A percentile compares a stretch with the other conserved stretches of the same genome.
Conservation (phyloP, 2,113 vertebrate genomes). For the Telmatochromis sp. region DNA sequence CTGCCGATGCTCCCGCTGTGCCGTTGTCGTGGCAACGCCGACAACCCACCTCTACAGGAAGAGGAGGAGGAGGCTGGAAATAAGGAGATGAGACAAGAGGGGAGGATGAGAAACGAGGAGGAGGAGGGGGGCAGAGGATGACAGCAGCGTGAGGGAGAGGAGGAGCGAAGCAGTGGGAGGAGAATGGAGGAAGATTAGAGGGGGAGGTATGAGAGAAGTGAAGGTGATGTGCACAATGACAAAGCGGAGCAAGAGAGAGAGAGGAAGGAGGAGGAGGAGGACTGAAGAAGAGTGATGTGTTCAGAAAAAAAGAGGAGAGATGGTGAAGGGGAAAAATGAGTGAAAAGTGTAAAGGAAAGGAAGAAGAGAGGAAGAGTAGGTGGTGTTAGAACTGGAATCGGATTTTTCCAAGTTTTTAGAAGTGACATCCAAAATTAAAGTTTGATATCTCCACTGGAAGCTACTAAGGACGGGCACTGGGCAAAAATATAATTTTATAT, state of each 20-base stretch:
- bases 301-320: not conserved
- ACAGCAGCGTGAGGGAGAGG: not conserved
- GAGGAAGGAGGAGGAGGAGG: not conserved
- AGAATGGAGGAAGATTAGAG: not conserved
- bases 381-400: not conserved
- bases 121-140: not conserved
- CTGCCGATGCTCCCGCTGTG: slow-evolving; percentile 52
- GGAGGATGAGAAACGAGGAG: slow-evolving; percentile 12
- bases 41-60: slow-evolving; percentile 55
- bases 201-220: not conserved
- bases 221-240: not conserved
- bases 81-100: slow-evolving; percentile 6
- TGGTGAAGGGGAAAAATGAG: not conserved
- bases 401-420: not conserved
- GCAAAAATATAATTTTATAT: not conserved
- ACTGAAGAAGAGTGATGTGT: not conserved
- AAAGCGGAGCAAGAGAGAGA: not conserved
- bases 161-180: not conserved
- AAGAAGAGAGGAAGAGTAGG: not conserved
- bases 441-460: not conserved
- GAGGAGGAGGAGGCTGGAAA: slow-evolving; percentile 26
- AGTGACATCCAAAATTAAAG: not conserved
- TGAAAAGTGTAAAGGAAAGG: not conserved
- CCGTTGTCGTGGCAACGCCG: slow-evolving; percentile 40
- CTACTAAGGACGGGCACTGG: not conserved